Evolutionary conservation across 2,797 vertebrate species (phyloP).

Genomic region (Enteromius unitaeniatus): DNA sequence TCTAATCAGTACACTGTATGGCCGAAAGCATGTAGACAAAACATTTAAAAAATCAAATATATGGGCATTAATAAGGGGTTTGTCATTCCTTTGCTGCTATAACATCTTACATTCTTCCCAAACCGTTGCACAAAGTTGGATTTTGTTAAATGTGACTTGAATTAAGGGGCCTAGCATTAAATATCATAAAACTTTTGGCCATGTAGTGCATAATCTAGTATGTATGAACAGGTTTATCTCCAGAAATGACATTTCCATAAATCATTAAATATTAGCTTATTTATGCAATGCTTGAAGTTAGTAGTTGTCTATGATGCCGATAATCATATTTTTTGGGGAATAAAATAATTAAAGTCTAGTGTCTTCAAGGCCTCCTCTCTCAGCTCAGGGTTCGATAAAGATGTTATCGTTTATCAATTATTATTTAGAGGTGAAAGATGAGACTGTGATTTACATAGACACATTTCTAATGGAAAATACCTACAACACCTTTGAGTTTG

Average conservation of each 20-base stretch:
- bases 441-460: conserved; percentile 62
- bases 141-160: background rate
- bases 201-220: background rate
- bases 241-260: conserved; percentile 1
- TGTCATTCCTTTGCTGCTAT: conserved; percentile 22
- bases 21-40: background rate
- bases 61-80: conserved; percentile 18
- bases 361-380: conserved; percentile 61
- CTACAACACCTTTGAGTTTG: conserved; percentile 59
- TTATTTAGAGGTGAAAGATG: conserved; percentile 50
- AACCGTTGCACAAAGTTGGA: background rate
- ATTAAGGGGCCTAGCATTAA: background rate
- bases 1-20: conserved; percentile 12
- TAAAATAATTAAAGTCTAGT: conserved; percentile 55
- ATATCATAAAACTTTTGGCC: background rate
- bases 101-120: conserved; percentile 2
- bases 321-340: background rate
- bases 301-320: conserved; percentile 48
- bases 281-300: conserved; percentile 20
- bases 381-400: conserved; percentile 75
- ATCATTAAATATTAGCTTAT: background rate
- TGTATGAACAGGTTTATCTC: conserved; percentile 9
- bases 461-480: conserved; percentile 60
- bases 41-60: background rate
- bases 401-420: conserved; percentile 44